Conservation (phyloP, 92 coral and sea anemone genomes). For the Epizoanthus fatuus region DNA sequence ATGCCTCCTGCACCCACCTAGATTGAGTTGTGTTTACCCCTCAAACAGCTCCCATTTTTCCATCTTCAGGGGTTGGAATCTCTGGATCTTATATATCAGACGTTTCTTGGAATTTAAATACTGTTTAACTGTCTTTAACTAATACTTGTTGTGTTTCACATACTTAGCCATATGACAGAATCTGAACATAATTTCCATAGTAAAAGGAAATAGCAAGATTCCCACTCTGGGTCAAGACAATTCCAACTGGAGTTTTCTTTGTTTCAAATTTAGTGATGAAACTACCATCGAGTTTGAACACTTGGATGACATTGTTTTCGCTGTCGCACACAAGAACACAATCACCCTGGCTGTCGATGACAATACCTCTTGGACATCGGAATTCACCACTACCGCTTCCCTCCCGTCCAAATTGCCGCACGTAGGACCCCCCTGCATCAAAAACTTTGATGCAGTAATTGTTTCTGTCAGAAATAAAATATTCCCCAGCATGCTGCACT, state of each 20-base stretch:
- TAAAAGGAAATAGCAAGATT: conserved; percentile 84
- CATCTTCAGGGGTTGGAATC: too few relatives aligned
- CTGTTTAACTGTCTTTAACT: too few relatives aligned
- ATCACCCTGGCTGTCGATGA: conserved; percentile 70
- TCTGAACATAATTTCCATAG: conserved; percentile 79
- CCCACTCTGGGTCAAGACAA: conserved; percentile 65
- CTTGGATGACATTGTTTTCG: conserved; percentile 76
- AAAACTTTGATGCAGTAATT: conserved; percentile 88
- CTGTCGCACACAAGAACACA: conserved; percentile 84
- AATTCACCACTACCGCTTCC: conserved; percentile 84
- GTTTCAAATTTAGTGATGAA: conserved; percentile 75
- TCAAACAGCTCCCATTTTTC: too few relatives aligned
- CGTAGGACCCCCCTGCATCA: conserved; percentile 79
- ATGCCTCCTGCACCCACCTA: too few relatives aligned
- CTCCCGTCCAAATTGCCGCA: conserved; percentile 89
- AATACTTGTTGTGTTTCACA: too few relatives aligned
- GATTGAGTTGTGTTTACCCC: too few relatives aligned
- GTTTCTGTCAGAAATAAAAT: conserved; percentile 80
- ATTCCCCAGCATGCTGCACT: conserved; percentile 75
- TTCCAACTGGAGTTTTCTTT: conserved; percentile 86
- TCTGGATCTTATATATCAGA: too few relatives aligned
- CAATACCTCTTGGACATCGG: conserved; percentile 86
- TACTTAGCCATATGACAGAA: conserved; percentile 66
- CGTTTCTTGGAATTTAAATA: too few relatives aligned
- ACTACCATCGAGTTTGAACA: conserved; percentile 76